Percentiles rank a stretch among this genome's conserved stretches.
Conservation (phyloP, 2,888 invertebrate genomes). For the Meteorus cinctellus region DNA sequence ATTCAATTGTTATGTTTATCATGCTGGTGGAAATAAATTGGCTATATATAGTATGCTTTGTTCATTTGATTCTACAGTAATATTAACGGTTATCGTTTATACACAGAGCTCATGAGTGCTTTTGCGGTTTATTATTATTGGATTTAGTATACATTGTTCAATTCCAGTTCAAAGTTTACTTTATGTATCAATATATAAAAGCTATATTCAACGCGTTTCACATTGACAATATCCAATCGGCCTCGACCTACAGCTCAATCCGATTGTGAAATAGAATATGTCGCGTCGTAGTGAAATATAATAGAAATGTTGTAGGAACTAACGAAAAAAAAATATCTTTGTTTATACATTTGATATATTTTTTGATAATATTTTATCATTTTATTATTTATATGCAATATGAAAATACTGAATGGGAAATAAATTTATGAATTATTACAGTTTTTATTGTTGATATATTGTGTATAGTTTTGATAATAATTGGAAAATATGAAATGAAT, state of each 20-base stretch:
- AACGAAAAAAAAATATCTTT: too few relatives aligned
- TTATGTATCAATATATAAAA: background rate
- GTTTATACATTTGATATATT: too few relatives aligned
- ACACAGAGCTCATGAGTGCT: background rate
- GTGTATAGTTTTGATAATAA: too few relatives aligned
- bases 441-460: too few relatives aligned
- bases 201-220: background rate
- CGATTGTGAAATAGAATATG: background rate
- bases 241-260: conserved; percentile 15
- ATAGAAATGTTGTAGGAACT: too few relatives aligned
- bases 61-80: background rate
- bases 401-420: too few relatives aligned
- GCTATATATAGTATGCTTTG: background rate
- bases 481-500: too few relatives aligned
- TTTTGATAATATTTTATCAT: too few relatives aligned
- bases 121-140: background rate
- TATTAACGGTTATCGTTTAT: background rate
- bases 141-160: background rate
- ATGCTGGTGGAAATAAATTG: background rate
- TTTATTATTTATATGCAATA: too few relatives aligned
- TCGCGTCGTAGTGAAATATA: too few relatives aligned
- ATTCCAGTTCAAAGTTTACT: background rate
- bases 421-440: too few relatives aligned
- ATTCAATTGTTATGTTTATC: background rate
- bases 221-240: conserved; percentile 21